These are phyloP conservation scores for Monochamus alternatus DNA, from an alignment of 2,888 invertebrate species.

Conservation along the genomic window DNA sequence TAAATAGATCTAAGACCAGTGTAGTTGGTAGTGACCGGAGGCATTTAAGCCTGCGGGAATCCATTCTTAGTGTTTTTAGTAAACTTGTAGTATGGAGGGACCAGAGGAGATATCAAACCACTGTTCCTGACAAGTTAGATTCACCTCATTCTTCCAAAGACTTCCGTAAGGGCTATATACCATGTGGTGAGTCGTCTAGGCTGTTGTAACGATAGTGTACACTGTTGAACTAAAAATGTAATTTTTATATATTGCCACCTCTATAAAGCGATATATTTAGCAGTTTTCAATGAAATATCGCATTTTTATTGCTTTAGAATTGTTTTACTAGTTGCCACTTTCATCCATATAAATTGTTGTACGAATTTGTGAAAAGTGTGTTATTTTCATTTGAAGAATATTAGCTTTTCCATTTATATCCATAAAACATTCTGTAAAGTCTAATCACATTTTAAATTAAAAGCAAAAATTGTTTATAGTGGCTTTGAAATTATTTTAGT, in stretches of 20 bases:
- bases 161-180: slow-evolving; percentile 66
- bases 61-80: slow-evolving; percentile 73
- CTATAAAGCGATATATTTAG: neutral
- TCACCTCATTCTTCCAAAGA: slow-evolving; percentile 68
- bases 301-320: no score
- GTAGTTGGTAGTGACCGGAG: slow-evolving; percentile 66
- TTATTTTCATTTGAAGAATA: no score
- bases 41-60: slow-evolving; percentile 75
- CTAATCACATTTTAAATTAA: no score
- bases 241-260: no score
- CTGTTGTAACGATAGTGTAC: neutral
- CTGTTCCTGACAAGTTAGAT: slow-evolving; percentile 67
- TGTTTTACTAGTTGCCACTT: no score
- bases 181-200: slow-evolving; percentile 68
- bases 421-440: no score
- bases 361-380: no score
- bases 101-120: slow-evolving; percentile 69
- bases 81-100: slow-evolving; percentile 71
- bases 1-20: slow-evolving; percentile 66
- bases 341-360: no score
- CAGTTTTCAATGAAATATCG: no score
- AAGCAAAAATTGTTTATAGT: no score
- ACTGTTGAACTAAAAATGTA: neutral
- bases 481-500: no score
- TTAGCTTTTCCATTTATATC: no score